phyloP scores from a whole-genome alignment of 2,888 invertebrate genomes.

The Aporophyla nigra region DNA sequence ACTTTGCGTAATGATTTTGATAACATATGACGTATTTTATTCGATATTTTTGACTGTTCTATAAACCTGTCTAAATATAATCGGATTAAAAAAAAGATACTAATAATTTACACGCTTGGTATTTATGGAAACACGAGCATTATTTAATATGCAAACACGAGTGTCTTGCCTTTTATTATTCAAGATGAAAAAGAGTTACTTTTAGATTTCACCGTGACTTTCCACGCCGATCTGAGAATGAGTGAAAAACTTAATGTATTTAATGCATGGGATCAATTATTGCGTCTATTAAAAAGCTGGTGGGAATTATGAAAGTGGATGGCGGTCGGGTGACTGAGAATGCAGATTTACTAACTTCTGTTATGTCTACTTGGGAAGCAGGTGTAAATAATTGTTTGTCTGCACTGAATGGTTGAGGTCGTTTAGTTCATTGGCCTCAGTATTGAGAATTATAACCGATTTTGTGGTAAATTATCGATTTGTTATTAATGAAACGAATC shows the following conservation, averaged over 20 bases:
- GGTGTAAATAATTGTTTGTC: conserved; percentile 12
- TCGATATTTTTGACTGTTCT: conserved; percentile 43
- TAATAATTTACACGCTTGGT: conserved; percentile 20
- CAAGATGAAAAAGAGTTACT: conserved; percentile 44
- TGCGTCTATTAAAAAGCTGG: conserved; percentile 38
- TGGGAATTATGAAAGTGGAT: conserved; percentile 57
- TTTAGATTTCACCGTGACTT: conserved; percentile 61
- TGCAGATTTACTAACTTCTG: conserved; percentile 17
- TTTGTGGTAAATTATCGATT: conserved; percentile 15
- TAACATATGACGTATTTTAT: conserved; percentile 33
- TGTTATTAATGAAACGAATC: conserved; percentile 7
- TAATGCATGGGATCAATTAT: conserved; percentile 56
- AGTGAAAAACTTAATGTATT: conserved; percentile 59
- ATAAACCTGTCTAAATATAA: conserved; percentile 36
- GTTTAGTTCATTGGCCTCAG: conserved; percentile 16
- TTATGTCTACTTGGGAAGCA: not conserved
- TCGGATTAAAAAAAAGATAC: conserved; percentile 15
- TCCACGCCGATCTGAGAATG: conserved; percentile 53
- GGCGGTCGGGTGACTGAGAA: conserved; percentile 19
- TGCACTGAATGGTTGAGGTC: not conserved
- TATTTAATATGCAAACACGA: conserved; percentile 42
- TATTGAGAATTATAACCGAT: not conserved
- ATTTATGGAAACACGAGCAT: conserved; percentile 33
- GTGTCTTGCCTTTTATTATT: conserved; percentile 55
- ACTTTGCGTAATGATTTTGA: conserved; percentile 36